Percentiles rank a stretch among this genome's conserved stretches.
Evolutionary conservation across 2,888 invertebrate genomes (phyloP).

Genomic region (Himalopsyche anomala): DNA sequence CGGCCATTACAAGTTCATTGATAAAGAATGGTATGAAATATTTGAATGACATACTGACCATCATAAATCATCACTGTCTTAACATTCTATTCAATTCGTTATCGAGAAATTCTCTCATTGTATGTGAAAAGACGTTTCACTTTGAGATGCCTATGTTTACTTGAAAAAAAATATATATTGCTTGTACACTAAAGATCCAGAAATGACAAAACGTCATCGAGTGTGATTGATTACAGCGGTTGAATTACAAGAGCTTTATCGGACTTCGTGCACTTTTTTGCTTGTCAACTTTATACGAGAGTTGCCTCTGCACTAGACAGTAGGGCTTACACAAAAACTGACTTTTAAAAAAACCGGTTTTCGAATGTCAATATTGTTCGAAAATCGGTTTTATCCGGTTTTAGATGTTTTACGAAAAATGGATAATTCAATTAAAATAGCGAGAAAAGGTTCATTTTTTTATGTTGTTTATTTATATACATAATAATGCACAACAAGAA

Average conservation of each 20-base stretch:
- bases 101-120: not conserved
- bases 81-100: constrained; percentile 44
- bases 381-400: no score
- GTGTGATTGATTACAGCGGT: constrained; percentile 43
- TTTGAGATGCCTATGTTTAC: not conserved
- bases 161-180: constrained; percentile 7
- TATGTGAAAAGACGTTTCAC: constrained; percentile 13
- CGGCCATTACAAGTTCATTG: no score
- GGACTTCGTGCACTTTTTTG: constrained; percentile 47
- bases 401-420: no score
- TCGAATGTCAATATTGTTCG: no score
- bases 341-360: no score
- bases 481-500: no score
- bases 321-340: no score
- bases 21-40: no score
- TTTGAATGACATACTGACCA: not conserved
- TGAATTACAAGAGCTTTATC: constrained; percentile 25
- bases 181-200: constrained; percentile 41
- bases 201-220: constrained; percentile 47
- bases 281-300: constrained; percentile 44
- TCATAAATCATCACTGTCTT: constrained; percentile 10
- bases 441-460: no score
- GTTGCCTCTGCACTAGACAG: not conserved
- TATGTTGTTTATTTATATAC: no score
- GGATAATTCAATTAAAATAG: no score